These are phyloP conservation scores for Noctua fimbriata DNA, from an alignment of 2,888 invertebrate genomes.

Conservation along the genomic window DNA sequence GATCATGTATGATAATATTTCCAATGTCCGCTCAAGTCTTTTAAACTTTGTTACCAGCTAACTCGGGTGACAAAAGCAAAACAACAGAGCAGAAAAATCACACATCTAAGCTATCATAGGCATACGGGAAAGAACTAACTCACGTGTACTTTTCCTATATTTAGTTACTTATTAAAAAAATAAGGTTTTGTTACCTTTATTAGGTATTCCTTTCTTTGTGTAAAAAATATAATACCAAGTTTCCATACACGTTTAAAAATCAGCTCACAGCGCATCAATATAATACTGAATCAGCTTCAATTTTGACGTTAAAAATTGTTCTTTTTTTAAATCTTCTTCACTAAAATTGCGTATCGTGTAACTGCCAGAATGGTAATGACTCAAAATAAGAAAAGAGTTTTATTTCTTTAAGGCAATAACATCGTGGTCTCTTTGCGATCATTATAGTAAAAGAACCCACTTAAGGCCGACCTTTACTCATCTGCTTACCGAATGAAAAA, in stretches of 20 bases:
- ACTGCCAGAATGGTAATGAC: neutral
- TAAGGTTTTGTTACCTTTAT: neutral
- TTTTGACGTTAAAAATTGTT: neutral
- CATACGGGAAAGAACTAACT: neutral
- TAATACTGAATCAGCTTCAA: neutral
- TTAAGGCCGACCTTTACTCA: neutral
- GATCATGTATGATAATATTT: neutral
- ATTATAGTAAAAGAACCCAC: neutral
- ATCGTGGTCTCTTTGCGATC: neutral
- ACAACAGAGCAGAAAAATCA: neutral
- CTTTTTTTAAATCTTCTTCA: neutral
- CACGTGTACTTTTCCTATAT: neutral
- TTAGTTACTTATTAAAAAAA: neutral
- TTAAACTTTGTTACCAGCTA: neutral
- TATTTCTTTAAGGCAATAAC: neutral
- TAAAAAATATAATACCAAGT: neutral
- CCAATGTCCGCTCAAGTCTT: neutral
- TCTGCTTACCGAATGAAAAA: neutral
- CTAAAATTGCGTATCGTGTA: neutral
- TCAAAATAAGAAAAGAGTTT: neutral
- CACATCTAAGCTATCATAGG: neutral
- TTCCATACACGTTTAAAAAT: neutral
- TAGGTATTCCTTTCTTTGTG: neutral
- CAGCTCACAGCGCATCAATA: no score
- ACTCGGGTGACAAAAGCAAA: neutral